These are phyloP conservation scores for Tachycineta bicolor DNA, from an alignment of 2,113 vertebrate species.

Conservation along the genomic window DNA sequence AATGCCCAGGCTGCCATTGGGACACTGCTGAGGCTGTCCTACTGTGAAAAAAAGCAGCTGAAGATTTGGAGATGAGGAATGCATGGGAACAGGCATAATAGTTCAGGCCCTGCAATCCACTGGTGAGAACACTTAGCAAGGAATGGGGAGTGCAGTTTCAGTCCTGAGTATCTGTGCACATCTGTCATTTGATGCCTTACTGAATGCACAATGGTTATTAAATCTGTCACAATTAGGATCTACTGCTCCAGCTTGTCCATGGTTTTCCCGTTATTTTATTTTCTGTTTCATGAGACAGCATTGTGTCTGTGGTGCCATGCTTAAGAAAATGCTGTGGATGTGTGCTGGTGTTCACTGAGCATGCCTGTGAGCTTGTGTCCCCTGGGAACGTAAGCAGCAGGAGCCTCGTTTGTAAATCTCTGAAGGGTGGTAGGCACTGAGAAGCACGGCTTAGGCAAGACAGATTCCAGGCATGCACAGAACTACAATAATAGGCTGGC, in stretches of 20 bases:
- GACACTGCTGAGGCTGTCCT: not conserved
- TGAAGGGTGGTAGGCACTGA: not conserved
- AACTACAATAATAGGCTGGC: not conserved
- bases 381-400: not conserved
- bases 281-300: not conserved
- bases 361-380: not conserved
- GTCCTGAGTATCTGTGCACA: not conserved
- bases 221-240: not conserved
- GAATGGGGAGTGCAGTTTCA: not conserved
- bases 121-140: not conserved
- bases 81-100: not conserved
- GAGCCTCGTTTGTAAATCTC: not conserved
- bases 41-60: not conserved
- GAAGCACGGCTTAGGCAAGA: not conserved
- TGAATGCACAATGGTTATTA: not conserved
- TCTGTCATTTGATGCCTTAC: not conserved
- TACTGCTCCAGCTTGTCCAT: not conserved
- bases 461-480: not conserved
- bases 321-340: not conserved
- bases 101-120: not conserved
- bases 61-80: not conserved
- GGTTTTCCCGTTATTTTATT: not conserved
- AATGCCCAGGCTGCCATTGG: not conserved
- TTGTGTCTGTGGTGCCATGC: not conserved
- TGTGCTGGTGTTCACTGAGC: not conserved